Base-by-base conservation (phyloP, 2,113 vertebrate genomes). In the Notarius quadriscutis region DNA sequence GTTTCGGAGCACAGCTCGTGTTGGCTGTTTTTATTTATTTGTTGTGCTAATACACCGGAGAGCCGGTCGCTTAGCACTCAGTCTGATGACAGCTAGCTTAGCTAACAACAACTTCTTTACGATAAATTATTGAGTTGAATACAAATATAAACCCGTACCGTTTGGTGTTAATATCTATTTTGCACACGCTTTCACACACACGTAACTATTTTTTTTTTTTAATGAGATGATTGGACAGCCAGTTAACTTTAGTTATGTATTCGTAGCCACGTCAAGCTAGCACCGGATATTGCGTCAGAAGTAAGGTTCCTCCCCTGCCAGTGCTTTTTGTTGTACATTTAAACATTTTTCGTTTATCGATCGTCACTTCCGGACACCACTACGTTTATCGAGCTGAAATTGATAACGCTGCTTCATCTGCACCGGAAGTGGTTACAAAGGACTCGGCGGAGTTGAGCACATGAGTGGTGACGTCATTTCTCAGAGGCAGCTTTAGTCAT, bases 201-300 rank as follows among this genome's bases (percentile, higher is more conserved):
- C 53, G 22, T 58, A 30, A 18, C 25, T 2, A 53, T 1, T 53
- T 48, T 0, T 25, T 18, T 55, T 53, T 53, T 25, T 48, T 27
- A 17, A 55, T 80, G 8, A 80, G 58, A 80, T 5, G 9, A 65
- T 60, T 41, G 10, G 20, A 51, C n/a, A 53, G 53, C 11, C 9
- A 57, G 82, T 25, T 57, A 30, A 55, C 50, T 55, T 78, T n/a
- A n/a, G 4, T 27, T 5, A 2, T 63, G 22, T 65, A 18, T 57
- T 60, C 27, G 6, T 63, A 85, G 84, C 84, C 72, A 85, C 84
- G 84, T 85, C 84, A 78, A 77, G 53, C 51, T 14, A 57, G 7
- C 11, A 4, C 30, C 62, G 50, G 18, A 22, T 34, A 60, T 25
- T 72, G 12, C 83, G 83, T 74, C 69, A 60, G 5, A 41, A 34